Evolutionary conservation across 2,797 vertebrate genomes (phyloP).

Genomic region (Sebastes iracundus): DNA sequence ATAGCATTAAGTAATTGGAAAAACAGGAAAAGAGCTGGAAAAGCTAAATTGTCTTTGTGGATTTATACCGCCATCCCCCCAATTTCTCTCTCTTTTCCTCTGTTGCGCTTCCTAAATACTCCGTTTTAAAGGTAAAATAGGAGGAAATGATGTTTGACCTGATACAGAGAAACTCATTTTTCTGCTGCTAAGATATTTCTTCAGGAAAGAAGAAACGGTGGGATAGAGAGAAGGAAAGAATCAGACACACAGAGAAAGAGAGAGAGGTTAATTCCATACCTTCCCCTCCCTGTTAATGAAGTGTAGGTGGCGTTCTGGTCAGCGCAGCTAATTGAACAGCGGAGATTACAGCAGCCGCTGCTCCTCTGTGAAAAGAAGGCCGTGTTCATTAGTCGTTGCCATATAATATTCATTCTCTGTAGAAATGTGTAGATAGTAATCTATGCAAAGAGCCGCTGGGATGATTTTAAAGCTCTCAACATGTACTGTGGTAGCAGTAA

Average conservation of each 20-base stretch:
- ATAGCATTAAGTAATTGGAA: constrained; percentile 79
- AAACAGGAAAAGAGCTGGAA: constrained; percentile 64
- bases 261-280: constrained; percentile 58
- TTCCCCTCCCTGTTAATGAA: constrained; percentile 71
- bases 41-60: constrained; percentile 66
- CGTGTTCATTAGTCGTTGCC: constrained; percentile 68
- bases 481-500: constrained; percentile 21
- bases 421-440: constrained; percentile 67
- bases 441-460: constrained; percentile 38
- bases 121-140: constrained; percentile 46
- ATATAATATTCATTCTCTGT: constrained; percentile 68
- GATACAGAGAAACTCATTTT: constrained; percentile 64
- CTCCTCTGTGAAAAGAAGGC: constrained; percentile 68
- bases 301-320: constrained; percentile 71
- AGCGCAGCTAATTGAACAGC: constrained; percentile 75
- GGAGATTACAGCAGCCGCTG: constrained; percentile 72
- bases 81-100: not conserved
- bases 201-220: constrained; percentile 17
- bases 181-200: constrained; percentile 57
- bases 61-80: constrained; percentile 36
- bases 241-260: not conserved
- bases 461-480: constrained; percentile 30
- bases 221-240: constrained; percentile 7
- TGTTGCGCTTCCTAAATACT: constrained; percentile 54
- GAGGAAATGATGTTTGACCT: constrained; percentile 55